A percentile compares a stretch with the other conserved stretches of the same genome.
Evolutionary conservation across 2,888 invertebrate species (phyloP).

Genomic region (Drosophila melanocephala): DNA sequence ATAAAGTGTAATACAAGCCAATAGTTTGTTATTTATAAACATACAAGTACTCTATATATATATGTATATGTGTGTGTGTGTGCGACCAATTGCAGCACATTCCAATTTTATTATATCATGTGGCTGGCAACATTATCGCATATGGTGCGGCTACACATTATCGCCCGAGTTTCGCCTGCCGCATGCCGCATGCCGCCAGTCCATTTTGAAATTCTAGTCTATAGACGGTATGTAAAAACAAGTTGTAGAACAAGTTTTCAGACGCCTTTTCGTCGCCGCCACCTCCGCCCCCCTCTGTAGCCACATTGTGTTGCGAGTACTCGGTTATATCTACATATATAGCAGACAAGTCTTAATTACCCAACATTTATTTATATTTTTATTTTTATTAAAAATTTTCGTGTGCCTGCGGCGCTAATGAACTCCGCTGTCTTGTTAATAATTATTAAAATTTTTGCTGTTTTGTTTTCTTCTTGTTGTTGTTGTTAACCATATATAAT

Average conservation of each 20-base stretch:
- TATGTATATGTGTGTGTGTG: slow-evolving; percentile 21
- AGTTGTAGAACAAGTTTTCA: slow-evolving; percentile 82
- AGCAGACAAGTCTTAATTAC: slow-evolving; percentile 82
- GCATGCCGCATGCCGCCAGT: slow-evolving; percentile 8
- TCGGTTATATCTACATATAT: slow-evolving; percentile 40
- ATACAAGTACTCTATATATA: slow-evolving; percentile 2
- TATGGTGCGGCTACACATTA: slow-evolving; percentile 71
- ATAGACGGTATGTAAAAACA: slow-evolving; percentile 73
- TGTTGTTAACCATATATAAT: slow-evolving; percentile 2
- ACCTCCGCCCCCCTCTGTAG: neutral
- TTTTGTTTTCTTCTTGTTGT: slow-evolving; percentile 9
- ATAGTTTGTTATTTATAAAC: slow-evolving; percentile 57
- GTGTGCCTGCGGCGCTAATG: slow-evolving; percentile 64
- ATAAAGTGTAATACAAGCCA: slow-evolving; percentile 64
- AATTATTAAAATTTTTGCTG: slow-evolving; percentile 67
- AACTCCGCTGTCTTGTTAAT: slow-evolving; percentile 75
- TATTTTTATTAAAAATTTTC: slow-evolving; percentile 24
- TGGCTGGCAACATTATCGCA: slow-evolving; percentile 75
- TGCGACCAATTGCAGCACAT: slow-evolving; percentile 67
- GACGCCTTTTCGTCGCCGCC: slow-evolving; percentile 66
- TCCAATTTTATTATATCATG: slow-evolving; percentile 80
- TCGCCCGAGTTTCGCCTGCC: slow-evolving; percentile 44
- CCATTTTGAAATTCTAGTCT: slow-evolving; percentile 60
- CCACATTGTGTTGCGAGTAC: slow-evolving; percentile 55
- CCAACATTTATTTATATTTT: slow-evolving; percentile 71